A percentile compares a stretch with the other conserved stretches of the same genome.
These are phyloP conservation scores for Shargacucullia verbasci DNA, from an alignment of 2,888 invertebrate species.

Conservation along the genomic window DNA sequence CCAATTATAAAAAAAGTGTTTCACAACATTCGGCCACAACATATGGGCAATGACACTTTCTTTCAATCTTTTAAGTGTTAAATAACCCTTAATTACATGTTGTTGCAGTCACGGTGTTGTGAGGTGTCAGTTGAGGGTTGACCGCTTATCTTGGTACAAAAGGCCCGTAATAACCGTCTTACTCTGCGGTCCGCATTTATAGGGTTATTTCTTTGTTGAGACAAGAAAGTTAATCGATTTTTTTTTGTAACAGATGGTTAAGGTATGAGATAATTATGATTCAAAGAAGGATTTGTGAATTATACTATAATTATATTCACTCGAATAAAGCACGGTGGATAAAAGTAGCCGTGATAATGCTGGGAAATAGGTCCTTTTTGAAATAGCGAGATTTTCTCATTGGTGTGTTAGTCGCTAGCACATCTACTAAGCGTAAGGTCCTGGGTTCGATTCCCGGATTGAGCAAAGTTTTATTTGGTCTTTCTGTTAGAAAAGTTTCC, in stretches of 20 bases:
- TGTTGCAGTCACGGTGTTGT: constrained; percentile 77
- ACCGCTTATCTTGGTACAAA: constrained; percentile 80
- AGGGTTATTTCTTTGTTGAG: constrained; percentile 75
- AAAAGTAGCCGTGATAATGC: no score
- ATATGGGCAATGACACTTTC: constrained; percentile 82
- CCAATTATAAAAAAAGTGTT: constrained; percentile 57
- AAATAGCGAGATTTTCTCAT: no score
- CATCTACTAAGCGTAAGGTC: no score
- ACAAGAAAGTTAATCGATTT: constrained; percentile 61
- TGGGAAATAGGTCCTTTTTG: no score
- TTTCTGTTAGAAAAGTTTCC: no score
- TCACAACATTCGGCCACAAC: constrained; percentile 68
- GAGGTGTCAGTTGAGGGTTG: constrained; percentile 85
- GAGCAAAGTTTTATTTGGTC: no score
- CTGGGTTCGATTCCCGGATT: no score
- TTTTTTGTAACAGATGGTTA: constrained; percentile 52
- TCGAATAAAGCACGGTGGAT: neutral
- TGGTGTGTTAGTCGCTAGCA: no score
- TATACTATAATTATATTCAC: constrained; percentile 26
- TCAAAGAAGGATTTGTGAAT: constrained; percentile 6
- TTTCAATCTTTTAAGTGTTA: constrained; percentile 73
- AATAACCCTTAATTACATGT: constrained; percentile 82
- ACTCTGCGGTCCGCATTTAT: constrained; percentile 67
- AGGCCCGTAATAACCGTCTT: constrained; percentile 61
- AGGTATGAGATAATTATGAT: constrained; percentile 30